Base-by-base conservation (phyloP, 2,797 vertebrate genomes). In the Rhinatrema bivittatum region DNA sequence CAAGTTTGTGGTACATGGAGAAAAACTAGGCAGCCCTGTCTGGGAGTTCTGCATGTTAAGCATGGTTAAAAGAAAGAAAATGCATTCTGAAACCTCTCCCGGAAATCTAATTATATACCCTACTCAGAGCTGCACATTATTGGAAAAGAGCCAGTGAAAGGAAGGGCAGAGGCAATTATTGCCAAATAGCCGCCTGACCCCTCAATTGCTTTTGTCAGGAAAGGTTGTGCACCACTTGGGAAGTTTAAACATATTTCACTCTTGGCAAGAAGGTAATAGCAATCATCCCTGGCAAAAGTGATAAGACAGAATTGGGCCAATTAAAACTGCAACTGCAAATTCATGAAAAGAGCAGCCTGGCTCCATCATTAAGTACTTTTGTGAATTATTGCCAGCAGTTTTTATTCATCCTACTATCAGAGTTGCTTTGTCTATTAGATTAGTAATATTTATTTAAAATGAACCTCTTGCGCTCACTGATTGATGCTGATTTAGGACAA, bases 71-170 rank as follows among this genome's bases (percentile, higher is more conserved):
- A 30, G 53, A 51, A 39, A 56, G 29, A 1, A 16, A 16, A 29
- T 7, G 1, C 28, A 31, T 19, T 20, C 52, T 50, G 46, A 47
- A 67, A 70, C 53, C 14, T 50, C 54, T 43, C 44, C 41, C 77
- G 74, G 39, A 60, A 69, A 78, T 78, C 72, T 78, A 82, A 83
- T 81, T 82, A 68, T 74, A 58, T 60, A 53, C 63, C 42, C 36
- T 65, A 68, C 57, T 55, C 62, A 77, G 68, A 78, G 67, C 61
- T 57, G 50, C 49, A 63, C 52, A 50, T 65, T 57, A 56, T 60
- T 68, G 73, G 68, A 76, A n/a, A 75, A 70, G 53, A 41, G 55
- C 65, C 54, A 61, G 70, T 65, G 72, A 78, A 81, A 76, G 60
- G 67, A 66, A 62, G 67, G 55, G 75, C 77, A 69, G 59, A 65